Evolutionary conservation across 2,113 vertebrate species (phyloP).

Genomic region (Erythrocebus patas): DNA sequence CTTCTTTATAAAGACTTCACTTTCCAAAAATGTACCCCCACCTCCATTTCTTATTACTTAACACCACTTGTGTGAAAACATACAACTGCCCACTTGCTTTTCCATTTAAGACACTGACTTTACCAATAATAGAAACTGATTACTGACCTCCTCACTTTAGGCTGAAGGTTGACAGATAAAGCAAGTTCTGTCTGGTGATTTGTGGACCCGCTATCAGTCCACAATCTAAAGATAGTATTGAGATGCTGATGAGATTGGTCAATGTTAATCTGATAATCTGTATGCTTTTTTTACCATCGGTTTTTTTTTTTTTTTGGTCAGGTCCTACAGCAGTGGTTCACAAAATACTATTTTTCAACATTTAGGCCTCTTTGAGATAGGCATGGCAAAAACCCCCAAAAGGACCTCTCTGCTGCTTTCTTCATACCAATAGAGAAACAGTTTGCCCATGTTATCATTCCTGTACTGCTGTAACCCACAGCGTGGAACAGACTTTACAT

Average conservation of each 20-base stretch:
- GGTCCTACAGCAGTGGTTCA: background rate
- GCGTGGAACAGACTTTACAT: background rate
- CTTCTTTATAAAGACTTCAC: conserved; percentile 7
- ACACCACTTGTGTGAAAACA: background rate
- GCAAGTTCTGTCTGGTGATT: background rate
- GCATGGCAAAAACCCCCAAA: background rate
- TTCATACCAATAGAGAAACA: background rate
- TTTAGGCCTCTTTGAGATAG: background rate
- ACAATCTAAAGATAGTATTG: background rate
- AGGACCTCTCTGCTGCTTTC: background rate
- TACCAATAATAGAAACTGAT: background rate
- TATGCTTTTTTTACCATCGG: background rate
- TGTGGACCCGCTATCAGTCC: background rate
- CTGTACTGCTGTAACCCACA: background rate
- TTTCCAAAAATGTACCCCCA: background rate
- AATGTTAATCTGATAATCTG: background rate
- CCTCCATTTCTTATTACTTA: background rate
- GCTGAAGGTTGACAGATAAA: background rate
- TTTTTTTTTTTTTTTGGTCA: background rate
- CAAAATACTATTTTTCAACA: background rate
- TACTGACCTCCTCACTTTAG: background rate
- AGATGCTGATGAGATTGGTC: background rate
- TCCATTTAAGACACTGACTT: background rate
- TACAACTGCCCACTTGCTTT: background rate
- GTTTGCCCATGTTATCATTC: background rate